Evolutionary conservation across 2,797 vertebrate genomes (phyloP).

Genomic region (Sus cebifrons): DNA sequence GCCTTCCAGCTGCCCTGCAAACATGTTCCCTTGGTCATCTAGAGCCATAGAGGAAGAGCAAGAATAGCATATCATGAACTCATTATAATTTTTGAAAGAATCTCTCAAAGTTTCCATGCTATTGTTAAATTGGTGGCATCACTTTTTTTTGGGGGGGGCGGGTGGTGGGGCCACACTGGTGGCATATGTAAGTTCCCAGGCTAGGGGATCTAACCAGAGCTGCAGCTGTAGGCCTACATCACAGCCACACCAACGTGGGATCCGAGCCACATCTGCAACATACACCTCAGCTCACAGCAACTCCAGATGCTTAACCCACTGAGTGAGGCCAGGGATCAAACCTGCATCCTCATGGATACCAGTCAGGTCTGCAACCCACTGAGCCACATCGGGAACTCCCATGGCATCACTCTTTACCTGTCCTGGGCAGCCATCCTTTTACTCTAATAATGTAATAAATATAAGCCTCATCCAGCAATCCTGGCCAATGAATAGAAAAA

Average conservation of each 20-base stretch:
- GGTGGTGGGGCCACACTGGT: no score
- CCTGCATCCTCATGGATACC: no score
- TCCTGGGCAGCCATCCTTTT: neutral
- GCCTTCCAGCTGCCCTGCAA: neutral
- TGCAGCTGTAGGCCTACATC: no score
- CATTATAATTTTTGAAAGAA: constrained; percentile 50
- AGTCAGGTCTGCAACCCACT: no score
- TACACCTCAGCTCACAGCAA: no score
- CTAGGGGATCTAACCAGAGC: no score
- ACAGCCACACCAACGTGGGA: no score
- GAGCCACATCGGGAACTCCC: no score
- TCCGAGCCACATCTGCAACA: no score
- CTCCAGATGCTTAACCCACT: no score
- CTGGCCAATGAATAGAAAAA: constrained; percentile 45
- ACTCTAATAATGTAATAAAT: neutral
- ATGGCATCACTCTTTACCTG: neutral
- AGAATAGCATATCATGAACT: constrained; percentile 5
- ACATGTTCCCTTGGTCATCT: neutral
- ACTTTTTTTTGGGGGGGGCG: neutral
- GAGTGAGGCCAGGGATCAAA: no score
- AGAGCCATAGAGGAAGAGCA: neutral
- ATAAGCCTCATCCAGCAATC: constrained; percentile 29
- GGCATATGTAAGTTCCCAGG: no score
- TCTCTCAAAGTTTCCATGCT: neutral
- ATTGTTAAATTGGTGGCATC: constrained; percentile 3